These are phyloP conservation scores for Euclidia mi DNA, from an alignment of 2,888 invertebrate genomes.

Conservation along the genomic window DNA sequence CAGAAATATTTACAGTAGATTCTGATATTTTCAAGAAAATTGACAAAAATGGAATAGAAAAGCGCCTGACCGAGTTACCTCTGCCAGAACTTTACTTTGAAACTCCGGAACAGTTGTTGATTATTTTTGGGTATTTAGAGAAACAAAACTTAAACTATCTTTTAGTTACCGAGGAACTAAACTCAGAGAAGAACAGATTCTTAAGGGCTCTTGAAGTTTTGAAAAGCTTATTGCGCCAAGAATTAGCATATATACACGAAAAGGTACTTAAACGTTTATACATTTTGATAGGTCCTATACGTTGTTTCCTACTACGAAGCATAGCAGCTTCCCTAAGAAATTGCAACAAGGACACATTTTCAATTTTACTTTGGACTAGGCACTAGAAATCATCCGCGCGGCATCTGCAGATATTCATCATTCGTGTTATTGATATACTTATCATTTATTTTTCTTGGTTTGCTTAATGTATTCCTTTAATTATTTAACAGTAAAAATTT, in stretches of 20 bases:
- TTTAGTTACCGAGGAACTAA: constrained; percentile 81
- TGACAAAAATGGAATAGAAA: constrained; percentile 62
- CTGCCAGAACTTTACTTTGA: constrained; percentile 79
- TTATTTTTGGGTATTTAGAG: constrained; percentile 76
- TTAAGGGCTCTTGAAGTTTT: constrained; percentile 71
- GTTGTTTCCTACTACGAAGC: too few species aligned
- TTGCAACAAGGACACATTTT: too few species aligned
- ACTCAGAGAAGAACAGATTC: constrained; percentile 79
- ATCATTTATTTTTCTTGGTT: too few species aligned
- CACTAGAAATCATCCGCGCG: too few species aligned
- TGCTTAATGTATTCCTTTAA: too few species aligned
- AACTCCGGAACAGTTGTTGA: constrained; percentile 74
- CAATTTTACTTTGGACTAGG: too few species aligned
- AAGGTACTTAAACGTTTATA: constrained; percentile 64
- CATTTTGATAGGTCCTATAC: background rate
- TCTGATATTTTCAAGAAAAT: constrained; percentile 75
- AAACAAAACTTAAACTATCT: constrained; percentile 86
- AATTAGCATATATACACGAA: constrained; percentile 75
- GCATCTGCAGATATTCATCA: too few species aligned
- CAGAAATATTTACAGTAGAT: constrained; percentile 73
- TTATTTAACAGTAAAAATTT: too few species aligned
- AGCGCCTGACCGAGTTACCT: constrained; percentile 69
- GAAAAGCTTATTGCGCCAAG: constrained; percentile 68
- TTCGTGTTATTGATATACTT: too few species aligned
- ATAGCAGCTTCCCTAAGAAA: too few species aligned